Base-by-base conservation (phyloP, 2,113 vertebrate genomes). In the Alosa alosa region DNA sequence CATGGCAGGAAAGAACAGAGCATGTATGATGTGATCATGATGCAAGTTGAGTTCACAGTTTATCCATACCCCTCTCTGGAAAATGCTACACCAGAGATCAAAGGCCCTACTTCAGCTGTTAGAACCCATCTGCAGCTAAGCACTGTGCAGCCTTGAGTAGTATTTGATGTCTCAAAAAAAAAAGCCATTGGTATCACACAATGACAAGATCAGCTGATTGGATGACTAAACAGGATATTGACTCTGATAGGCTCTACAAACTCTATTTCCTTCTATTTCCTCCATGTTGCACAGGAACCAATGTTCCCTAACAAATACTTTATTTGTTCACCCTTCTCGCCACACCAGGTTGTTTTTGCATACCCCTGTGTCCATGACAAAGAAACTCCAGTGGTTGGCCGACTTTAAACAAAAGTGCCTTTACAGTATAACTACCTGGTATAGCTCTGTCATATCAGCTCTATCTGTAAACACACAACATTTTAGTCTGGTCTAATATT, bases 261-360 rank as follows among this genome's bases (percentile, higher is more conserved):
- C 72, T 78, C 9, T 75, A 75, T 78, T 78, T 78, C 72, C 72
- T 17, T 39, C 9, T 75, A 75, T 78, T 78, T 78, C 31, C 72
- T 17, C 17, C 72, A 78, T 5, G 36, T 36, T 78, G 25, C 72
- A 39, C 31, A 15, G 25, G 31, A 78, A 15, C 31, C 72, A 11
- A 39, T 13, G 31, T 13, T 36, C 68, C 25, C 8, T 39, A 39
- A 25, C n/a, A 78, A 39, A 25, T 72, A 15, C 31, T 36, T 8
- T 10, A 36, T 4, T 31, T 78, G 72, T 39, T 78, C 31, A 13
- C 72, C 39, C 72, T 15, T 78, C 11, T 41, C 11, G 2, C 31
- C 31, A 39, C 72, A 78, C 31, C 36, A 39, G 64, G 64, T 10
- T 72, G 64, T 72, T 72, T 72, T 72, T 25, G 25, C 64, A 72